phyloP scores from a whole-genome alignment of 1,140 invertebrate genomes.

The Drosophila asahinai region DNA sequence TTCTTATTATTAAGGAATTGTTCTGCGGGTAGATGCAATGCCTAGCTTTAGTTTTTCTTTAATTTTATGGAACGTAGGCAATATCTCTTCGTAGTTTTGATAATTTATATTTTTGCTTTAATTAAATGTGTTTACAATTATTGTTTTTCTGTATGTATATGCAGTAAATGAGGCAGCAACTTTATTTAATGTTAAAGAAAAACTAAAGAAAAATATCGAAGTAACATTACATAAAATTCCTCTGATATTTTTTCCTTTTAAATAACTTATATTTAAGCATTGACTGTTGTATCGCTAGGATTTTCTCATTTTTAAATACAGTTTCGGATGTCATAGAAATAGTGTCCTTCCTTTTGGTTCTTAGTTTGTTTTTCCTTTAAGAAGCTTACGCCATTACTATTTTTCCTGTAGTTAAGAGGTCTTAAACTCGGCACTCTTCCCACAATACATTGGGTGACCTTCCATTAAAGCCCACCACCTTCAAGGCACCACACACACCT shows the following conservation, averaged over 20 bases:
- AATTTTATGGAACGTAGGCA: not conserved
- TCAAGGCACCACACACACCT: not conserved
- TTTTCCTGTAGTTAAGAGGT: constrained; percentile 8
- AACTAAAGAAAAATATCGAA: too few relatives aligned
- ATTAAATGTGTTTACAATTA: not conserved
- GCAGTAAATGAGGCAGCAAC: too few relatives aligned
- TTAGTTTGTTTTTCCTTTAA: not conserved
- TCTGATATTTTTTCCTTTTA: not conserved
- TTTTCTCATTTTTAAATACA: not conserved
- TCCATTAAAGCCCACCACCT: constrained; percentile 10
- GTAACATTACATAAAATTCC: too few relatives aligned
- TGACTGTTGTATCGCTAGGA: not conserved
- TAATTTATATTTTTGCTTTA: not conserved
- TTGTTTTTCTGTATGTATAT: too few relatives aligned
- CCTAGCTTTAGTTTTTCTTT: not conserved
- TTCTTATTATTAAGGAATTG: not conserved
- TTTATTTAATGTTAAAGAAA: too few relatives aligned
- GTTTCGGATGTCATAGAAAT: too few relatives aligned
- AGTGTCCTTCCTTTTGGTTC: not conserved
- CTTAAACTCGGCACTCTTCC: constrained; percentile 7
- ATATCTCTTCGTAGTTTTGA: too few relatives aligned
- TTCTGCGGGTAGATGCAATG: accelerated
- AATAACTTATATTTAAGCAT: not conserved
- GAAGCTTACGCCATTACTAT: constrained; percentile 11
- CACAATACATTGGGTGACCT: constrained; percentile 11